Evolutionary conservation across 2,888 invertebrate species (phyloP).

Genomic region (Himalopsyche anomala): DNA sequence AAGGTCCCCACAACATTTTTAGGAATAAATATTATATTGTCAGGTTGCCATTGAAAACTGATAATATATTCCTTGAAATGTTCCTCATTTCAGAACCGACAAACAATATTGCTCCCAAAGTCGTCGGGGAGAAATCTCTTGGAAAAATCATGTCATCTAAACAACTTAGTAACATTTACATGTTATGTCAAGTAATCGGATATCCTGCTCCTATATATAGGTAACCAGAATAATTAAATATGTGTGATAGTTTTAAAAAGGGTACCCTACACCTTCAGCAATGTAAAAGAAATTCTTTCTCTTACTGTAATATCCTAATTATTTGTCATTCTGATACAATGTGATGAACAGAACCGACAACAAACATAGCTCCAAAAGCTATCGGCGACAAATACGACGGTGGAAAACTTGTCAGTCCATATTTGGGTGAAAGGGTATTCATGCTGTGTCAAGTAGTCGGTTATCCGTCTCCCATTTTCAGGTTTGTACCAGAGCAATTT

Average conservation of each 20-base stretch:
- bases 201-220: slow-evolving; percentile 75
- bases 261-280: slow-evolving; percentile 32
- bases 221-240: slow-evolving; percentile 66
- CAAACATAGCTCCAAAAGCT: slow-evolving; percentile 80
- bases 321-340: slow-evolving; percentile 6
- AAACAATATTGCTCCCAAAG: slow-evolving; percentile 79
- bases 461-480: slow-evolving; percentile 76
- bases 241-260: background rate
- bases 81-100: slow-evolving; percentile 73
- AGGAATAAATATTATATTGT: background rate
- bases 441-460: slow-evolving; percentile 77
- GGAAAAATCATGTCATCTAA: slow-evolving; percentile 65
- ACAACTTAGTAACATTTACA: slow-evolving; percentile 67
- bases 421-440: slow-evolving; percentile 70
- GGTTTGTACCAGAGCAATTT: slow-evolving; percentile 69
- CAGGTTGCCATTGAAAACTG: background rate
- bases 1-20: slow-evolving; percentile 5
- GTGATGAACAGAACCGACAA: slow-evolving; percentile 75
- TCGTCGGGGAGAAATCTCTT: slow-evolving; percentile 63
- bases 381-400: slow-evolving; percentile 79
- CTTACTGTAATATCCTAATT: background rate
- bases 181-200: slow-evolving; percentile 73
- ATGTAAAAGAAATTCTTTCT: background rate
- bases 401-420: slow-evolving; percentile 78
- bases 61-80: background rate